Conservation (phyloP, 2,113 vertebrate genomes). For the Lagenorhynchus albirostris region DNA sequence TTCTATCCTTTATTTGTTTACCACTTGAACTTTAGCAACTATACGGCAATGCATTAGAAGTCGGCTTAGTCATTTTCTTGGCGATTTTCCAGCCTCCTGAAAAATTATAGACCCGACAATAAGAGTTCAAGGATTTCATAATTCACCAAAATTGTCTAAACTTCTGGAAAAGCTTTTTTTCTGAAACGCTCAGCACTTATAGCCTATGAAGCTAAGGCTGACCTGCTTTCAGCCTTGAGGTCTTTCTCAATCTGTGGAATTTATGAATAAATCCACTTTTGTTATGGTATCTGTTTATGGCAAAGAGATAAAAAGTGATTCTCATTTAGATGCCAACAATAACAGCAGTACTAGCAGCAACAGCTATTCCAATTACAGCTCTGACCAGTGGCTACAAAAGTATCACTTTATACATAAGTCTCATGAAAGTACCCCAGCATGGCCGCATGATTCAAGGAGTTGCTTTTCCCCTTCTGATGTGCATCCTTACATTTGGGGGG, state of each 20-base stretch:
- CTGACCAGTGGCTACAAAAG: conserved; percentile 41
- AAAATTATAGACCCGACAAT: conserved; percentile 67
- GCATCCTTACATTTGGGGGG: background rate
- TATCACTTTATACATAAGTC: conserved; percentile 35
- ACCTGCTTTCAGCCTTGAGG: conserved; percentile 36
- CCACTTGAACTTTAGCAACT: conserved; percentile 67
- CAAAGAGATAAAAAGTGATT: conserved; percentile 38
- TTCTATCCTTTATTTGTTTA: conserved; percentile 72
- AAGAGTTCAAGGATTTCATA: conserved; percentile 76
- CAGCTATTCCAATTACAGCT: conserved; percentile 38
- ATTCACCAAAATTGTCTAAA: conserved; percentile 69
- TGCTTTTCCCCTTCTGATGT: conserved; percentile 21
- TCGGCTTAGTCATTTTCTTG: conserved; percentile 68
- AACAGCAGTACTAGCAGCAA: background rate
- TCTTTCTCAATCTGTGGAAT: conserved; percentile 54
- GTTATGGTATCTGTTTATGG: conserved; percentile 22
- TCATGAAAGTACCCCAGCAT: conserved; percentile 16
- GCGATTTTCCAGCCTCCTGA: conserved; percentile 73
- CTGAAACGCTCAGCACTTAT: conserved; percentile 55
- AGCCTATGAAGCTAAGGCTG: conserved; percentile 46
- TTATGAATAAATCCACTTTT: conserved; percentile 61
- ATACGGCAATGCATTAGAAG: conserved; percentile 63
- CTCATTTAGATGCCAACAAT: background rate
- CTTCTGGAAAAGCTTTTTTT: conserved; percentile 41
- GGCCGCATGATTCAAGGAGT: background rate